Evolutionary conservation across 2,113 vertebrate species (phyloP).

Genomic region (Brachionichthys hirsutus): DNA sequence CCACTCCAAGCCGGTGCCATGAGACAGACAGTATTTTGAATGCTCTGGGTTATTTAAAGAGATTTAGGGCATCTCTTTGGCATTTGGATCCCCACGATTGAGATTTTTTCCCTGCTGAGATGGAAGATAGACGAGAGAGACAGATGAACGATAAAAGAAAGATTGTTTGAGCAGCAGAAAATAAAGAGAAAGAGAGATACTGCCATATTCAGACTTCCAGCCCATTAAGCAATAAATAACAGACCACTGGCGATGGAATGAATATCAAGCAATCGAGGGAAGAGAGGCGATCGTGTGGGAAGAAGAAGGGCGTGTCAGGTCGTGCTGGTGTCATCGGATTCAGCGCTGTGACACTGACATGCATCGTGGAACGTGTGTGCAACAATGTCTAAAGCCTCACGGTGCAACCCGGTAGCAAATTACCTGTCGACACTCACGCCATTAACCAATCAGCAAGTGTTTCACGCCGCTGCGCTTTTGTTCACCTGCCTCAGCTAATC

Average conservation of each 20-base stretch:
- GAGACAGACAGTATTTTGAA: constrained; percentile 33
- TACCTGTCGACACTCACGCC: constrained; percentile 61
- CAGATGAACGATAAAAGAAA: constrained; percentile 29
- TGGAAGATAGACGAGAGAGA: constrained; percentile 32
- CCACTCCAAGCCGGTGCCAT: constrained; percentile 11
- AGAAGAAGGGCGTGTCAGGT: constrained; percentile 50
- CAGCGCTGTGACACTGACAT: constrained; percentile 59
- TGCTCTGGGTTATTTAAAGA: constrained; percentile 21
- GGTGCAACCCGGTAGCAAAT: constrained; percentile 57
- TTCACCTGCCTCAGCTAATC: constrained; percentile 22
- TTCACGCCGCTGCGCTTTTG: constrained; percentile 5
- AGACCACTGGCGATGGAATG: constrained; percentile 28
- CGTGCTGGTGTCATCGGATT: constrained; percentile 46
- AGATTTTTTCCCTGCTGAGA: constrained; percentile 41
- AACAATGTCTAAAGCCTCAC: constrained; percentile 36
- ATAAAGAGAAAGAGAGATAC: constrained; percentile 16
- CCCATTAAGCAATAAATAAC: constrained; percentile 47
- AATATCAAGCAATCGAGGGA: constrained; percentile 34
- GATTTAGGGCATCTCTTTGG: constrained; percentile 23
- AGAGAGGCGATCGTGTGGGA: constrained; percentile 12
- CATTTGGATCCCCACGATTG: constrained; percentile 22
- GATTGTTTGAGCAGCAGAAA: constrained; percentile 19
- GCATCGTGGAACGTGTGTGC: constrained; percentile 52
- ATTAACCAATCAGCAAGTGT: constrained; percentile 67
- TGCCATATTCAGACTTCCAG: constrained; percentile 20